Conservation (phyloP, 2,113 vertebrate species). For the Nymphicus hollandicus region DNA sequence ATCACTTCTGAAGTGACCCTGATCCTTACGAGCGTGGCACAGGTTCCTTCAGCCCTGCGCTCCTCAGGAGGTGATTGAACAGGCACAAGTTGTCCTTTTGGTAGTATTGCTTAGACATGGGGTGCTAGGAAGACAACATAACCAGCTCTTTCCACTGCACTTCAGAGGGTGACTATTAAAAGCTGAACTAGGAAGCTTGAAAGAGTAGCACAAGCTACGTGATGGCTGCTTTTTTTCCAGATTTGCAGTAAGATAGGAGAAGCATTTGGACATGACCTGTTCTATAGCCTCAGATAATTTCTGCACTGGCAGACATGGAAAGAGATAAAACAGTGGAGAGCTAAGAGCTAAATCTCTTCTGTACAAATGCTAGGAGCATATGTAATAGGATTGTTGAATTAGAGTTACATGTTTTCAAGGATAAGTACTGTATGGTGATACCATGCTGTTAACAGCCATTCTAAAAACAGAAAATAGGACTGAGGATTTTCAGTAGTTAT, state of each 20-base stretch:
- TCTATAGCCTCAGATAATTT: not conserved
- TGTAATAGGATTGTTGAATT: conserved; percentile 53
- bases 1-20: rapidly evolving
- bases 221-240: not conserved
- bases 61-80: not conserved
- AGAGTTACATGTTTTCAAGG: conserved; percentile 18
- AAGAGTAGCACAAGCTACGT: not conserved
- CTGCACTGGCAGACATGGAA: not conserved
- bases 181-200: not conserved
- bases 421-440: not conserved
- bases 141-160: not conserved
- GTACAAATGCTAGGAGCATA: not conserved
- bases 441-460: not conserved
- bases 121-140: not conserved
- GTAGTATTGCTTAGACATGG: not conserved
- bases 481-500: not conserved
- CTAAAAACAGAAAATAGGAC: not conserved
- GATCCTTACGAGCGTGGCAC: rapidly evolving
- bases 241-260: not conserved
- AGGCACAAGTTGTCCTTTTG: not conserved
- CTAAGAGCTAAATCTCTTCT: conserved; percentile 39
- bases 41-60: not conserved
- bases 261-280: not conserved
- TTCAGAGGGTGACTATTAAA: not conserved
- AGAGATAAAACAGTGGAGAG: conserved; percentile 27